Evolutionary conservation across 2,113 vertebrate genomes (phyloP).

Genomic region (western clawed frog (Xenopus tropicalis)): DNA sequence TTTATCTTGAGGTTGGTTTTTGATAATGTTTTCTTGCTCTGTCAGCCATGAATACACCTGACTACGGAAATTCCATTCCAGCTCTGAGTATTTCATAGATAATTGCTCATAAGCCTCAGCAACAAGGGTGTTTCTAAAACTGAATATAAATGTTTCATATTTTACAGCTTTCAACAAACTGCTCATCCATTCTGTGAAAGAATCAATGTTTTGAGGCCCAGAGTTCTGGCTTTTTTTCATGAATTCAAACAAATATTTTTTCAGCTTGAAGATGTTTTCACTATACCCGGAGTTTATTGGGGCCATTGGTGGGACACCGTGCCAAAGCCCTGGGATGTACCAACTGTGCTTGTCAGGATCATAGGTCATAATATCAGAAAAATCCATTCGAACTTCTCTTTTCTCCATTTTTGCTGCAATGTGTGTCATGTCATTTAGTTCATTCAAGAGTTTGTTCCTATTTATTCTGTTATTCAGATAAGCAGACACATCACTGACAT

Average conservation of each 20-base stretch:
- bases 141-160: constrained; percentile 30
- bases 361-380: constrained; percentile 53
- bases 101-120: constrained; percentile 37
- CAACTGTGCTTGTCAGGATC: constrained; percentile 29
- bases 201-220: constrained; percentile 45
- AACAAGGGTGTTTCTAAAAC: constrained; percentile 30
- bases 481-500: constrained; percentile 62
- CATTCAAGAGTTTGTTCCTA: constrained; percentile 56
- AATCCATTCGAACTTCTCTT: constrained; percentile 49
- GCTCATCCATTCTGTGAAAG: constrained; percentile 51
- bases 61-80: constrained; percentile 51
- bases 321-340: constrained; percentile 58
- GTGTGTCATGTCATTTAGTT: constrained; percentile 62
- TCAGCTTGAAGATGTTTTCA: constrained; percentile 52
- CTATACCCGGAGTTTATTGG: constrained; percentile 54
- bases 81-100: constrained; percentile 44
- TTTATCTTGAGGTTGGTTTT: constrained; percentile 12
- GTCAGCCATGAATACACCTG: constrained; percentile 56
- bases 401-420: constrained; percentile 60
- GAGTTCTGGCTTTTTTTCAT: constrained; percentile 44
- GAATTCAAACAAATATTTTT: constrained; percentile 53
- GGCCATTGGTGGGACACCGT: constrained; percentile 49
- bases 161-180: constrained; percentile 47
- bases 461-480: constrained; percentile 50
- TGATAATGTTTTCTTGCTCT: constrained; percentile 50